A percentile compares a stretch with the other conserved stretches of the same genome.
These are phyloP conservation scores for Solenodon paradoxus DNA, from an alignment of 2,113 vertebrate species.

Conservation along the genomic window DNA sequence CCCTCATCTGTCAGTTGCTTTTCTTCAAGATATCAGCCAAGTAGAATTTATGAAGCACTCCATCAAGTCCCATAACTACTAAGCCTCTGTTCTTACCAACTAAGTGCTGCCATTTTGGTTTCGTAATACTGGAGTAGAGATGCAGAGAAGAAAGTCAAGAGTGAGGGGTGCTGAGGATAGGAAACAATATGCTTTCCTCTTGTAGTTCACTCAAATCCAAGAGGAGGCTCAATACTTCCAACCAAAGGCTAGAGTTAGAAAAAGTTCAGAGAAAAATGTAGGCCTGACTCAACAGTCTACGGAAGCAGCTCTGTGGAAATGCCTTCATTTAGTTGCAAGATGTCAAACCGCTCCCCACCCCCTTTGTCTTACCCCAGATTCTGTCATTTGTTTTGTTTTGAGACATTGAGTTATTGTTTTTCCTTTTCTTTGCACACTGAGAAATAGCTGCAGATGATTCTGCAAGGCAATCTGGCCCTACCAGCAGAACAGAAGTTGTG, in stretches of 20 bases:
- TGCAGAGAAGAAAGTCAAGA: background rate
- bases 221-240: constrained; percentile 9
- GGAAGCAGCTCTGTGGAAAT: background rate
- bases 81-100: background rate
- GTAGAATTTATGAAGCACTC: background rate
- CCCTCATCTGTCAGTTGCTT: background rate
- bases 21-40: background rate
- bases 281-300: background rate
- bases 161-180: background rate
- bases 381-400: constrained; percentile 45
- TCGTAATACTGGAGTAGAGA: constrained; percentile 27
- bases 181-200: background rate
- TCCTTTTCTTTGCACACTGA: constrained; percentile 32
- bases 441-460: constrained; percentile 29
- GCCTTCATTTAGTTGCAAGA: constrained; percentile 12
- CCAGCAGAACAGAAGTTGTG: background rate
- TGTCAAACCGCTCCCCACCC: background rate
- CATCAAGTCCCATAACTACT: background rate
- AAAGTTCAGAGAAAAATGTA: background rate
- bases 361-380: background rate
- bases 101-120: constrained; percentile 34
- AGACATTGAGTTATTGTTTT: constrained; percentile 36
- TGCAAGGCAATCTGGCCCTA: constrained; percentile 25
- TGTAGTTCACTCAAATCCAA: constrained; percentile 44
- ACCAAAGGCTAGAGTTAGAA: background rate